These are phyloP conservation scores for Lanius collurio DNA, from an alignment of 2,113 vertebrate genomes.

Conservation along the genomic window DNA sequence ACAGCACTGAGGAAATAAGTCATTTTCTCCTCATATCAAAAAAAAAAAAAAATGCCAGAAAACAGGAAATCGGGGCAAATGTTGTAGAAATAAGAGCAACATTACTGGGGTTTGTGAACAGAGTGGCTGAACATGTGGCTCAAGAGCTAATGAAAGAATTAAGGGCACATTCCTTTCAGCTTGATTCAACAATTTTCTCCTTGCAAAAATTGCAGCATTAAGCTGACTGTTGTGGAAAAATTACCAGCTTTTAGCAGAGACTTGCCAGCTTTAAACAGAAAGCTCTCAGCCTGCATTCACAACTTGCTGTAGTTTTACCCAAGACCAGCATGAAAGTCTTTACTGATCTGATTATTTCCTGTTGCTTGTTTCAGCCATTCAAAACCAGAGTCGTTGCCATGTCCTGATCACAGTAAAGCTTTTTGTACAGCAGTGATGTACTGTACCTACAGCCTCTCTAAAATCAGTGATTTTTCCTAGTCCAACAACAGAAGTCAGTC, in stretches of 20 bases:
- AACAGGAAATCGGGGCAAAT: background rate
- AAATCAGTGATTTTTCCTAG: background rate
- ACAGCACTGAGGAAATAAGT: background rate
- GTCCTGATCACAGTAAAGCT: background rate
- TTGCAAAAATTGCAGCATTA: background rate
- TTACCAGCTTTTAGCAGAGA: background rate
- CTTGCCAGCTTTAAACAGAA: background rate
- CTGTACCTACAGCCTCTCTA: background rate
- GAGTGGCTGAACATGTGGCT: background rate
- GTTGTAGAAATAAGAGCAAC: background rate
- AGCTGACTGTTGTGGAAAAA: conserved; percentile 5
- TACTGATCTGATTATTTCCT: background rate
- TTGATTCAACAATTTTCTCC: conserved; percentile 38
- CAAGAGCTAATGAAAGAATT: background rate
- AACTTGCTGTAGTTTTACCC: background rate
- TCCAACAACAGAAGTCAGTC: background rate
- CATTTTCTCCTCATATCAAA: background rate
- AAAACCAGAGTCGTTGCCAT: background rate
- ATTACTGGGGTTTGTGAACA: background rate
- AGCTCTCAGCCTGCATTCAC: background rate
- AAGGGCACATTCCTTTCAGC: conserved; percentile 30
- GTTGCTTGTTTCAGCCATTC: background rate
- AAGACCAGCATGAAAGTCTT: background rate
- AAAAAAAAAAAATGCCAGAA: background rate
- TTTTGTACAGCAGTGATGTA: background rate